Conservation (phyloP, 2,888 invertebrate genomes). For the Biston betularia region DNA sequence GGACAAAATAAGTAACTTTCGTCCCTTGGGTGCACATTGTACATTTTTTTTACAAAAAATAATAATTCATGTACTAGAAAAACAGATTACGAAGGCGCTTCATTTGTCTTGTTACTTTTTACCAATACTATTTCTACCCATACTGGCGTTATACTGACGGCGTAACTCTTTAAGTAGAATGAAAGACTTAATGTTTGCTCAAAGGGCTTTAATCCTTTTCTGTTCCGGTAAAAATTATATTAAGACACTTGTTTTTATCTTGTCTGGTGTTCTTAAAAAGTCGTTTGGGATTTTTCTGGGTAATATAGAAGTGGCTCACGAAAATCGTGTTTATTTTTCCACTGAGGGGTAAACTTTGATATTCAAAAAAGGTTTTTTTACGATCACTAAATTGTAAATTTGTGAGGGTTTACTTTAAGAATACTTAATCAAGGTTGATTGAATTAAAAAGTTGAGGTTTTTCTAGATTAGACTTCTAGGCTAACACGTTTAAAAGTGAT, state of each 20-base stretch:
- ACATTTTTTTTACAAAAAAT: too few species aligned
- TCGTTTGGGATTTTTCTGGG: slow-evolving; percentile 23
- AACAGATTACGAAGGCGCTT: too few species aligned
- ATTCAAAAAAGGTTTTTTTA: slow-evolving; percentile 11
- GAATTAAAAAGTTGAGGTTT: slow-evolving; percentile 3
- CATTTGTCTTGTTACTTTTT: too few species aligned
- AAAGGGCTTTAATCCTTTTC: slow-evolving; percentile 35
- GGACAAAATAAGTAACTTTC: too few species aligned
- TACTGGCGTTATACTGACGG: slow-evolving; percentile 16
- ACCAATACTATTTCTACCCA: background rate
- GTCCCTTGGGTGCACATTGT: too few species aligned
- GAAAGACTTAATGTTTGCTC: slow-evolving; percentile 36
- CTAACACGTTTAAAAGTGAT: background rate
- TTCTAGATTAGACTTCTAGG: background rate
- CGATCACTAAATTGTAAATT: slow-evolving; percentile 3
- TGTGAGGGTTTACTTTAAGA: background rate
- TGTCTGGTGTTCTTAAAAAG: slow-evolving; percentile 33
- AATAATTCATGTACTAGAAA: too few species aligned
- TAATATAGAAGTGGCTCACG: slow-evolving; percentile 22
- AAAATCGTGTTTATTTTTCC: slow-evolving; percentile 27
- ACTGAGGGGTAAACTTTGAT: slow-evolving; percentile 11
- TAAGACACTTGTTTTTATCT: slow-evolving; percentile 31
- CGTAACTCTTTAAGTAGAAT: slow-evolving; percentile 24
- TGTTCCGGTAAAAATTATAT: slow-evolving; percentile 31
- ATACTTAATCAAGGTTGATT: slow-evolving; percentile 1